Base-by-base conservation (phyloP, 2,888 invertebrate genomes). In the Drosophila borealis region DNA sequence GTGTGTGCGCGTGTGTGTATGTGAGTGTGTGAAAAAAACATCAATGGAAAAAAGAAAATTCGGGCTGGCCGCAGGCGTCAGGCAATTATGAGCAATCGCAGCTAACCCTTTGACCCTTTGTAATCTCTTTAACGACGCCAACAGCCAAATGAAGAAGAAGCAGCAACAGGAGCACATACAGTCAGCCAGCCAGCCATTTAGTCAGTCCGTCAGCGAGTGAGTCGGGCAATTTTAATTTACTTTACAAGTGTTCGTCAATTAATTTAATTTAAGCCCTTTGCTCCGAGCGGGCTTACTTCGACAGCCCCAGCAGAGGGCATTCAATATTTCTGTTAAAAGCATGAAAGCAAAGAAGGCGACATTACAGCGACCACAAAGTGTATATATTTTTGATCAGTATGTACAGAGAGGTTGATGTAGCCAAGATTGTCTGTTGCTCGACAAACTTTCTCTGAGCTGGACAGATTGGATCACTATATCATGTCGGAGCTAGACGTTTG, bases 211-310 rank as follows among this genome's bases (percentile, higher is more conserved):
- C 71, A 50, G 56, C 64, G 63, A 57, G 59, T 53, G 51, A 46
- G 54, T 37, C 49, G 59, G 55, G 68, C 70, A 71, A 79, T 81
- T 80, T 87, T 84, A 69, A 89, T 89, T 84, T 80, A 84, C 89
- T 84, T 79, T 74, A 74, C 81, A 84, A 85, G 85, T 85, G 89
- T 61, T 70, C 78, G 70, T 70, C 89, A 84, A 88, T 87, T 89
- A 87, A 85, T 84, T 87, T 77, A 83, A 79, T 85, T 89, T 87
- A 81, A 89, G 57, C 84, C 86, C 66, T 62, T 71, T 55, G 77
- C 72, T 66, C 72, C 68, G 68, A 69, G 67, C 76, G 46, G 70
- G 80, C 65, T 81, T 87, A 87, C 89, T 84, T 89, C 79, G 89
- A 81, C 89, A 85, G n/a, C n/a, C 10, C n/a, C 2, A 5, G 25